Percentiles rank a stretch among this genome's conserved stretches.
phyloP scores from a whole-genome alignment of 2,113 vertebrate genomes.

The Ellobius talpinus region DNA sequence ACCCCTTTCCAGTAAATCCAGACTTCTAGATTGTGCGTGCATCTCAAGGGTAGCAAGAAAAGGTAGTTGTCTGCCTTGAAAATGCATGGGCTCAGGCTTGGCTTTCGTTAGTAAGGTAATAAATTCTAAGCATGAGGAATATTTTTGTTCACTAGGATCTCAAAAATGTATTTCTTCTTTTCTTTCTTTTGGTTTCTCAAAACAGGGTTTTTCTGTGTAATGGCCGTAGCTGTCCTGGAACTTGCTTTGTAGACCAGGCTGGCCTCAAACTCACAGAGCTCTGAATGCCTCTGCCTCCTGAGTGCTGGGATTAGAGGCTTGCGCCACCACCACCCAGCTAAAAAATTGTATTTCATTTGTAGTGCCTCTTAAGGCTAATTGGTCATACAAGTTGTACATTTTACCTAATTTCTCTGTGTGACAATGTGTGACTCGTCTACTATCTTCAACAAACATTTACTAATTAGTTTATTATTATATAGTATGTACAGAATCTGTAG shows the following conservation, averaged over 20 bases:
- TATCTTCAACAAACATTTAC: conserved; percentile 26
- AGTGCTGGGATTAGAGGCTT: background rate
- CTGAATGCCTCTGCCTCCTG: background rate
- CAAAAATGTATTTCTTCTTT: conserved; percentile 1
- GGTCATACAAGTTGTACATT: background rate
- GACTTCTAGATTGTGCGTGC: conserved; percentile 60
- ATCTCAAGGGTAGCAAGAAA: conserved; percentile 37
- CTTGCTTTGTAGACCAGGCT: background rate
- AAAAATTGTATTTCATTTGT: conserved; percentile 12
- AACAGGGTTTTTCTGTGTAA: background rate
- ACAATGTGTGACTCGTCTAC: conserved; percentile 14
- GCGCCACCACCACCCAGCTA: background rate
- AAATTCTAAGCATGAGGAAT: conserved; percentile 42
- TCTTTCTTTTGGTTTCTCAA: background rate
- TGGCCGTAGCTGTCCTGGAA: background rate
- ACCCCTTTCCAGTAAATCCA: conserved; percentile 36
- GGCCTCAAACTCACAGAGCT: background rate
- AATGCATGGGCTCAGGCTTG: background rate
- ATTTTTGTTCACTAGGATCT: conserved; percentile 24
- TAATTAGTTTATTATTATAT: conserved; percentile 3
- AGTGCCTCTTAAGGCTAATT: conserved; percentile 11
- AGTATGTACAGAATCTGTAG: conserved; percentile 23
- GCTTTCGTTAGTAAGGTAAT: conserved; percentile 61
- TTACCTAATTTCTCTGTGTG: conserved; percentile 39
- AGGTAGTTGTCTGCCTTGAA: conserved; percentile 45